Evolutionary conservation across 1,140 invertebrate genomes (phyloP).

Genomic region (Drosophila grimshawi): DNA sequence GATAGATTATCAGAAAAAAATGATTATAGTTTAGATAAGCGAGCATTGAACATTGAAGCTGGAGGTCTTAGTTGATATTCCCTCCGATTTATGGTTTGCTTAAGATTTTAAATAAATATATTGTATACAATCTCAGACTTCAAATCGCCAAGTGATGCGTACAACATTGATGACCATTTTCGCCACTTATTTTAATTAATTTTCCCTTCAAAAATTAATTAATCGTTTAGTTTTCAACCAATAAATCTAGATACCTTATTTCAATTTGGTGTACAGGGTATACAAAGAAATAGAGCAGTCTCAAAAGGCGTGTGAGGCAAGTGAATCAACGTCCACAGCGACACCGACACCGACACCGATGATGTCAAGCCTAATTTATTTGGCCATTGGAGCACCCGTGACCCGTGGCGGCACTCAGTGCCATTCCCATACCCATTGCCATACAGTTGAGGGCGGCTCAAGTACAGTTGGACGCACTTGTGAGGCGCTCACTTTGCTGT

Average conservation of each 20-base stretch:
- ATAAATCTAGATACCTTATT: neutral
- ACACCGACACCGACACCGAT: slow-evolving; percentile 41
- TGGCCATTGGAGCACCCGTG: slow-evolving; percentile 38
- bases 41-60: too few species aligned
- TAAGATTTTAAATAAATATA: too few species aligned
- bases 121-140: too few species aligned
- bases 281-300: slow-evolving; percentile 26
- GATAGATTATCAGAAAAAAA: too few species aligned
- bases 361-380: slow-evolving; percentile 53
- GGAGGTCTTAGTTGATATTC: too few species aligned
- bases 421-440: slow-evolving; percentile 29
- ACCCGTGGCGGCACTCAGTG: slow-evolving; percentile 36
- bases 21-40: too few species aligned
- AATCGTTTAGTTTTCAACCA: neutral
- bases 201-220: neutral
- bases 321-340: slow-evolving; percentile 25
- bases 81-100: too few species aligned
- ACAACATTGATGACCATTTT: too few species aligned
- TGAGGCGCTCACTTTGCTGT: slow-evolving; percentile 51
- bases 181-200: too few species aligned
- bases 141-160: too few species aligned
- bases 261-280: slow-evolving; percentile 15
- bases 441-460: slow-evolving; percentile 14
- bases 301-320: slow-evolving; percentile 23
- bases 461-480: slow-evolving; percentile 49